Evolutionary conservation across 2,113 vertebrate genomes (phyloP), one percentile per base, ranked within the genome.

Genomic region (Arizona elegans): DNA sequence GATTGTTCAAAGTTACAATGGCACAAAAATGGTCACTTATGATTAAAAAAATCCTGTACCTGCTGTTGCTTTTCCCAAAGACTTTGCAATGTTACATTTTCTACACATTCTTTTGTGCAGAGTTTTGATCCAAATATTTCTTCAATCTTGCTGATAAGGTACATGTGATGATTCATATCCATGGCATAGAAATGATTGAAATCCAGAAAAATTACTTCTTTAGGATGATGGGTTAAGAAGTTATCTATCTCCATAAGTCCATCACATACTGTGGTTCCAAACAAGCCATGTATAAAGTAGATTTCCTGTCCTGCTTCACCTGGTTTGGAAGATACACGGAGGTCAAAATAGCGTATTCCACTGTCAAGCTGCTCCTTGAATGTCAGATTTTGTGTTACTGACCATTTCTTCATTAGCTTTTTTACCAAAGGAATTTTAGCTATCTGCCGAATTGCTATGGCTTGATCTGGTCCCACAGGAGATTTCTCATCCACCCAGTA

Each of bases 111-210:
- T 93, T 97, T 95, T 0, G 92, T 96, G 95, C 99, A 99, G 54
- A 99, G 98, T 96, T 98, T 99, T 91, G 94, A 96, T 94, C 98
- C 98, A 96, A 99, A 99, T 21, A 98, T 98, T 58, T 99, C 98
- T 93, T 93, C 97, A 92, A 99, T 98, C 96, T 97, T 98, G 93
- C 86, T 95, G 94, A 99, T 97, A 94, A 99, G 97, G 96, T 98
- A 98, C 65, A 65, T 93, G 88, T 99, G 99, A 96, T 99, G 99
- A 92, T 97, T 96, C n/a, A 98, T 96, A 1, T 98, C 98, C 99
- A 99, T 99, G 65, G 98, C 99, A 0, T 99, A 99, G 96, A 99
- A 98, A 94, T 99, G 99, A 97, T 99, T 99, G 95, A 99, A 99
- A 97, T 99, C 99, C 95, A 99, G 95, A 94, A 99, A 99, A 92